These are phyloP conservation scores for Homarus gammarus DNA, from an alignment of 2,888 invertebrate species.

Conservation along the genomic window DNA sequence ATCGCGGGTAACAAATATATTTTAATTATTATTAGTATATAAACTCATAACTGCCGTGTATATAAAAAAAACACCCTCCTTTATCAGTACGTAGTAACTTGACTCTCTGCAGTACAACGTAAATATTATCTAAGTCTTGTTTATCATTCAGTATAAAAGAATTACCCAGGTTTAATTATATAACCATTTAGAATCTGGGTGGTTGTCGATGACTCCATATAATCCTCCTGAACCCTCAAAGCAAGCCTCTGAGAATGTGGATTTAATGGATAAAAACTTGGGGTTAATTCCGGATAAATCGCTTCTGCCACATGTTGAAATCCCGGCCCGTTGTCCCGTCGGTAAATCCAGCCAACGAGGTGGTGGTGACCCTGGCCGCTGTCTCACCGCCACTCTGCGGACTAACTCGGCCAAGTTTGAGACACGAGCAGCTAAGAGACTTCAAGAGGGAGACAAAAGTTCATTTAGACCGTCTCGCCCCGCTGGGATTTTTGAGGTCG, in stretches of 20 bases:
- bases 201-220: too few relatives aligned
- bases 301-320: not conserved
- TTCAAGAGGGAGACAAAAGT: not conserved
- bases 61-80: too few relatives aligned
- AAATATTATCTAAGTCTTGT: not conserved
- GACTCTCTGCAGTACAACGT: not conserved
- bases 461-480: not conserved
- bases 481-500: not conserved
- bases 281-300: not conserved
- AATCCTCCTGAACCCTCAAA: not conserved
- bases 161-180: too few relatives aligned
- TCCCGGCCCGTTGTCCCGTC: not conserved
- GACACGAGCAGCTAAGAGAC: not conserved
- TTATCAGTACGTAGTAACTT: too few relatives aligned
- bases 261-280: not conserved
- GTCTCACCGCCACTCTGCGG: not conserved
- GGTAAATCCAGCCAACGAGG: not conserved
- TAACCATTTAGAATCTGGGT: too few relatives aligned
- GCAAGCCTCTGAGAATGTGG: not conserved
- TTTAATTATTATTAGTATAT: too few relatives aligned
- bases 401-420: not conserved
- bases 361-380: not conserved
- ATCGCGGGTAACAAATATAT: too few relatives aligned
- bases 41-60: too few relatives aligned
- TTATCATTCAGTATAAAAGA: not conserved